Percentiles rank a stretch among this genome's conserved stretches.
These are phyloP conservation scores for Platorchestia sp. DNA, from an alignment of 1,140 invertebrate species.

Conservation along the genomic window DNA sequence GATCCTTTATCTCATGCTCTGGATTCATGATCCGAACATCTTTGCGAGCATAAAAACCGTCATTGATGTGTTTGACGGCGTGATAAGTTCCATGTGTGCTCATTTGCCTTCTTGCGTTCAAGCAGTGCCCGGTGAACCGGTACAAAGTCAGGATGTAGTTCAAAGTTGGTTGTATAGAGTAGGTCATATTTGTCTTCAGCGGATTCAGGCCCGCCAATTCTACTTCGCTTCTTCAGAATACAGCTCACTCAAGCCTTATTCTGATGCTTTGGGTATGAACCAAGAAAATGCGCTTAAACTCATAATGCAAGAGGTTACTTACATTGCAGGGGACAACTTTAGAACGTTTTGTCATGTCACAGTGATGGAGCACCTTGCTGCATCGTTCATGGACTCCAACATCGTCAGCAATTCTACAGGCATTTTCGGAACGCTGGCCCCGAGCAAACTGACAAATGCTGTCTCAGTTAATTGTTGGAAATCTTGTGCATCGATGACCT, in stretches of 20 bases:
- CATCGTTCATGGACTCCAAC: conserved; percentile 3
- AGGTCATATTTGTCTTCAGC: not conserved
- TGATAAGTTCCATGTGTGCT: not conserved
- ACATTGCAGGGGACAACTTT: not conserved
- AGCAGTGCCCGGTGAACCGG: not conserved
- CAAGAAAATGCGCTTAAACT: not conserved
- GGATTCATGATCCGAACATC: conserved; percentile 1
- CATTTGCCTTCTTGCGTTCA: not conserved
- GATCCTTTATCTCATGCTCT: conserved; percentile 30
- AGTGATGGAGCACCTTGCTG: conserved; percentile 11
- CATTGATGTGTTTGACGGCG: conserved; percentile 26
- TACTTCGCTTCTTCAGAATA: not conserved
- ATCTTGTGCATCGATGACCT: not conserved
- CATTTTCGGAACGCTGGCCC: not conserved
- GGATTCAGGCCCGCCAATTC: conserved; percentile 14
- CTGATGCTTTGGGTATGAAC: not conserved
- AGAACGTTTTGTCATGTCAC: not conserved
- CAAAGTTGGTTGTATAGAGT: not conserved
- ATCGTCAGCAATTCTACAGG: not conserved
- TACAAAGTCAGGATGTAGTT: not conserved
- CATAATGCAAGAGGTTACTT: not conserved
- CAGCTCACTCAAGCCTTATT: not conserved
- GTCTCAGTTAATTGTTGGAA: not conserved
- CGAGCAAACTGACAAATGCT: not conserved
- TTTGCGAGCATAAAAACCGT: not conserved